These are phyloP conservation scores for Origma solitaria DNA, from an alignment of 2,113 vertebrate genomes.

Conservation along the genomic window DNA sequence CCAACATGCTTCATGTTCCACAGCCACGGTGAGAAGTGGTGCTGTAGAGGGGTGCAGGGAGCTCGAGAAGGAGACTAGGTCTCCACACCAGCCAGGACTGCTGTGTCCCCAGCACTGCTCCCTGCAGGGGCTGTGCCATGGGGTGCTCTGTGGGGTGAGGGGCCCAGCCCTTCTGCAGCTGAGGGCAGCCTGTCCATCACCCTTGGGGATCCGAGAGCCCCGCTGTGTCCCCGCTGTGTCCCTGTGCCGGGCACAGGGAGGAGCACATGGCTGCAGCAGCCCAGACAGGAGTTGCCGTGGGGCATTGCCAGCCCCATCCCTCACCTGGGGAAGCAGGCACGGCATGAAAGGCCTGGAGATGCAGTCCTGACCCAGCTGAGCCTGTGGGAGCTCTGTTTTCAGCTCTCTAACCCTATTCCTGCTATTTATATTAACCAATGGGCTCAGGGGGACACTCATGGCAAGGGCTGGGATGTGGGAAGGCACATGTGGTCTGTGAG, in stretches of 20 bases:
- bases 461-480: neutral
- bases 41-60: neutral
- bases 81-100: accelerated
- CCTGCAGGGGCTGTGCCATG: neutral
- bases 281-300: neutral
- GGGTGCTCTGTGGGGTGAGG: neutral
- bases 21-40: neutral
- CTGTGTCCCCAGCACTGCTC: neutral
- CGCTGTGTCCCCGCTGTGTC: too few species aligned
- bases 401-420: neutral
- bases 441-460: accelerated
- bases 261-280: neutral
- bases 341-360: neutral
- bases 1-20: neutral
- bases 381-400: neutral
- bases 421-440: neutral
- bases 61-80: neutral
- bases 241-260: accelerated
- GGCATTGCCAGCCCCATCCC: neutral
- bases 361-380: accelerated
- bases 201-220: accelerated
- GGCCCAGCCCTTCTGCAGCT: neutral
- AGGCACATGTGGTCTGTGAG: too few species aligned
- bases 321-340: neutral
- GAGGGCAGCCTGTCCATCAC: too few species aligned